phyloP scores from a whole-genome alignment of 2,888 invertebrate species.

The Pilophorus perplexus region DNA sequence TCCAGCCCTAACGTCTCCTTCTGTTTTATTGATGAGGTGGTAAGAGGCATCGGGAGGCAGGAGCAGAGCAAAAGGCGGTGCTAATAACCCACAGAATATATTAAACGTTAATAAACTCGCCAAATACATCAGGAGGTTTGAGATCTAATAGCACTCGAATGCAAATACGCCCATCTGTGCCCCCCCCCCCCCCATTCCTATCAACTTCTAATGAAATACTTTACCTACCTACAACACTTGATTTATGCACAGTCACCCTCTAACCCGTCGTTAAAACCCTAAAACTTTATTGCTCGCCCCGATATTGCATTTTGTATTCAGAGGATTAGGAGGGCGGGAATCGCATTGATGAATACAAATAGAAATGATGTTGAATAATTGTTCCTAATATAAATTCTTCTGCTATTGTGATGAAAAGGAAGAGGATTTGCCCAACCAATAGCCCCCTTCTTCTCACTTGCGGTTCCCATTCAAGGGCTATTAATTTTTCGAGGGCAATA shows the following conservation, averaged over 20 bases:
- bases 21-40: slow-evolving; percentile 44
- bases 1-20: not conserved
- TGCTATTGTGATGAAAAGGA: slow-evolving; percentile 17
- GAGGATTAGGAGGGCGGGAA: slow-evolving; percentile 39
- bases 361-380: slow-evolving; percentile 36
- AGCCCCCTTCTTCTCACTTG: not conserved
- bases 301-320: slow-evolving; percentile 44
- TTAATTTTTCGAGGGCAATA: slow-evolving; percentile 10
- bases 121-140: slow-evolving; percentile 38
- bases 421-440: slow-evolving; percentile 5
- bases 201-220: slow-evolving; percentile 45
- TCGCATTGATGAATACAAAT: slow-evolving; percentile 33
- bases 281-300: slow-evolving; percentile 41
- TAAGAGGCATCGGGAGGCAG: no score
- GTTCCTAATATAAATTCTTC: slow-evolving; percentile 35
- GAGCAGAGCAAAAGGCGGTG: slow-evolving; percentile 2
- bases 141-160: slow-evolving; percentile 45
- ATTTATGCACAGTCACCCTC: slow-evolving; percentile 41
- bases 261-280: not conserved
- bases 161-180: slow-evolving; percentile 45
- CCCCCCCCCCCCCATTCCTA: slow-evolving; percentile 13
- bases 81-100: slow-evolving; percentile 47
- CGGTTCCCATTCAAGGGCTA: slow-evolving; percentile 19
- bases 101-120: slow-evolving; percentile 47
- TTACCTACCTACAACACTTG: slow-evolving; percentile 46